Conservation (phyloP, 1,140 invertebrate species). For the Chironomus tepperi region DNA sequence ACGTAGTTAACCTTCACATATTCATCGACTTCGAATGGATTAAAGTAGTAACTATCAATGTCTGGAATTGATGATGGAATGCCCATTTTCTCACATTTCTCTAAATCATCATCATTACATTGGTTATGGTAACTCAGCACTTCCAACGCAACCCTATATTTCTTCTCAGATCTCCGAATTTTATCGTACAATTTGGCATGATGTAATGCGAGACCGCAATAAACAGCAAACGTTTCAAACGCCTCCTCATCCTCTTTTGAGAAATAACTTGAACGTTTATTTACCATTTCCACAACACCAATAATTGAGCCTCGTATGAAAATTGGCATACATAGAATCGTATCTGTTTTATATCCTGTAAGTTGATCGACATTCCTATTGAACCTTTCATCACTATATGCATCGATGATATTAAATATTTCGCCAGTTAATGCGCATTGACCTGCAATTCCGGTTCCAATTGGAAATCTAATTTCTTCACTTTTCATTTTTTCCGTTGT, state of each 20-base stretch:
- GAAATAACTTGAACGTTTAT: constrained; percentile 62
- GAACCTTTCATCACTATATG: constrained; percentile 69
- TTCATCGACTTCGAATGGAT: constrained; percentile 57
- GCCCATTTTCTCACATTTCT: constrained; percentile 41
- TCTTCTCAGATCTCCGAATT: constrained; percentile 73
- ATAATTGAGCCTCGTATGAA: constrained; percentile 64
- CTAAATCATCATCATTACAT: constrained; percentile 61
- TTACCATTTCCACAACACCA: constrained; percentile 83
- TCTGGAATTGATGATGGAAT: constrained; percentile 36
- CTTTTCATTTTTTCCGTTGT: constrained; percentile 28
- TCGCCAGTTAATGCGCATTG: constrained; percentile 68
- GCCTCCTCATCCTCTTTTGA: constrained; percentile 68
- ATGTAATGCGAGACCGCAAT: constrained; percentile 75
- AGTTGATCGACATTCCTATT: constrained; percentile 67
- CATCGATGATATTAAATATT: constrained; percentile 67
- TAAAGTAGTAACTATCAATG: constrained; percentile 59
- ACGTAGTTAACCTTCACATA: constrained; percentile 59
- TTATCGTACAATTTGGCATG: constrained; percentile 80
- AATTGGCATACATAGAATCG: constrained; percentile 80
- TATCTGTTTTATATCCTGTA: constrained; percentile 66
- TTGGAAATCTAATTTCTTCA: constrained; percentile 46
- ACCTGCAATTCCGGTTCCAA: constrained; percentile 49
- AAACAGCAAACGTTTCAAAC: constrained; percentile 76
- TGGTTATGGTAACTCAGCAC: constrained; percentile 77
- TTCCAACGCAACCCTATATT: constrained; percentile 72